Base-by-base conservation (phyloP, 2,888 invertebrate species). In the Acronicta leporina region DNA sequence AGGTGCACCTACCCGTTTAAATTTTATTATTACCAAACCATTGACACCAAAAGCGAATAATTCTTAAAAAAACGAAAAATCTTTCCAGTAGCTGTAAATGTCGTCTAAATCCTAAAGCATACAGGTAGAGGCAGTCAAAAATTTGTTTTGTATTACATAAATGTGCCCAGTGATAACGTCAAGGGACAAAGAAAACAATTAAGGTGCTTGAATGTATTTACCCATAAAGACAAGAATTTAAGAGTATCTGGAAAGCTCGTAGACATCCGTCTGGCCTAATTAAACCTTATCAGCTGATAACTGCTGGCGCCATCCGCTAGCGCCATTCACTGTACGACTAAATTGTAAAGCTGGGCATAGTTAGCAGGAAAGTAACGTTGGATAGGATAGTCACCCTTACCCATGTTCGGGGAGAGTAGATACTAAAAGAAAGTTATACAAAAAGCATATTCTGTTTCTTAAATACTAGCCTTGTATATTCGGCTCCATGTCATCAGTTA, bases 211-310 rank as follows among this genome's bases (percentile, higher is more conserved):
- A 33, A 13, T n/a, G 6, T 47, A 27, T 57, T 52, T 40, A 49
- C 47, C 9, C 6, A 38, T 56, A 63, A 59, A 40, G 11, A 69
- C 45, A 66, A 63, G 50, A 69, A 69, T 73, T 54, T 74, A 51
- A 56, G 58, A 58, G 51, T 54, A 38, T 59, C 64, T 63, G 40
- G 42, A 65, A 63, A 71, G 68, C 61, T 69, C 53, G 67, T 62
- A 40, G 44, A 63, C 67, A 59, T 63, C 56, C 56, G 70, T 75
- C 63, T 75, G 86, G 56, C 77, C 85, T 69, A 83, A 81, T 85
- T 86, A 82, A 63, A 68, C 58, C 69, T 85, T 87, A 88, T 88
- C 88, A 86, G 75, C 65, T 83, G 88, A 88, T 87, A 86, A 85
- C 78, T 62, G 73, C 64, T 77, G 85, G 86, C 86, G 87, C 84